Conservation (phyloP, 2,113 vertebrate genomes). For the Lophius piscatorius region DNA sequence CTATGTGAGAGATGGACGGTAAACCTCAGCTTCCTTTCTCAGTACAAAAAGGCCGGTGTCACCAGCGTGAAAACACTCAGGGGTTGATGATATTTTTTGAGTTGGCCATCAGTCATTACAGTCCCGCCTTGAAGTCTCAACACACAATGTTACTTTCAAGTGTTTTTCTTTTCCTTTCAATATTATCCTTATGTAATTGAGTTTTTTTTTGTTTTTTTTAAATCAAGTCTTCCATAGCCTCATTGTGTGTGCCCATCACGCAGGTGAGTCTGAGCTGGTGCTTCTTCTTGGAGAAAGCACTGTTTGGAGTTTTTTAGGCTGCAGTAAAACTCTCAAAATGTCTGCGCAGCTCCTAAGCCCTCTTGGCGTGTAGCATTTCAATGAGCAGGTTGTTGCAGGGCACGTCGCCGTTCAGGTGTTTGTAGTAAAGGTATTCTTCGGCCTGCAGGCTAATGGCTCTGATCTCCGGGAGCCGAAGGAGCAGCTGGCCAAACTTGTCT, state of each 20-base stretch:
- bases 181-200: slow-evolving; percentile 23
- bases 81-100: slow-evolving; percentile 27
- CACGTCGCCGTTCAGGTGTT: slow-evolving; percentile 98
- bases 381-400: slow-evolving; percentile 99
- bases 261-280: slow-evolving; percentile 28
- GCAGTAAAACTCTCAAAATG: slow-evolving; percentile 20
- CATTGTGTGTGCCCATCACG: slow-evolving; percentile 18
- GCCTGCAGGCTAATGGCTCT: slow-evolving; percentile 97
- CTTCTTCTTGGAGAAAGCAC: slow-evolving; percentile 47
- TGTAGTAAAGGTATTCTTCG: slow-evolving; percentile 98
- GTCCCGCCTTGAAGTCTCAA: slow-evolving; percentile 31
- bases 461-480: slow-evolving; percentile 95
- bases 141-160: slow-evolving; percentile 50
- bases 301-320: slow-evolving; percentile 40
- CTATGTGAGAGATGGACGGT: slow-evolving; percentile 27
- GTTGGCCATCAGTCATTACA: slow-evolving; percentile 46
- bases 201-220: slow-evolving; percentile 20
- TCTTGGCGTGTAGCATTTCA: slow-evolving; percentile 98
- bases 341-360: slow-evolving; percentile 81
- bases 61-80: slow-evolving; percentile 42
- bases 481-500: slow-evolving; percentile 97
- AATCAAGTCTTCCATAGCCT: slow-evolving; percentile 54
- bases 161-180: slow-evolving; percentile 29
- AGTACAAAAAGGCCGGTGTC: slow-evolving; percentile 44
- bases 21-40: slow-evolving; percentile 32